Conservation (phyloP, 2,113 vertebrate species). For the Saguinus imperator region DNA sequence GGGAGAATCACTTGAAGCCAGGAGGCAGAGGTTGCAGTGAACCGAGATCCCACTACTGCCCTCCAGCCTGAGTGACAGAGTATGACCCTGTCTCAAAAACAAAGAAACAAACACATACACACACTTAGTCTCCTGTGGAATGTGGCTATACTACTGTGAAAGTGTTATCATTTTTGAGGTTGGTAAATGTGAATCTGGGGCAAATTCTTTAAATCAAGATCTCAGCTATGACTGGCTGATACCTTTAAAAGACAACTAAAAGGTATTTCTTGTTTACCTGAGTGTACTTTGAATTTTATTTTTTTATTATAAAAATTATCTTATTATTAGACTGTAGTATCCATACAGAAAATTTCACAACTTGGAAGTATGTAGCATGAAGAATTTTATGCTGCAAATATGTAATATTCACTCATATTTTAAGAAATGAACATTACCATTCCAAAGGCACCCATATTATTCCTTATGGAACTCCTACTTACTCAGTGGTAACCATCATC, state of each 20-base stretch:
- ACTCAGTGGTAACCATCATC: not conserved
- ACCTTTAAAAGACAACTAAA: not conserved
- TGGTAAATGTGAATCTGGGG: constrained; percentile 17
- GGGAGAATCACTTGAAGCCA: no score
- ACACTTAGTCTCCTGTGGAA: not conserved
- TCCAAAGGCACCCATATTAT: not conserved
- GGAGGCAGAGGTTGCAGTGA: no score
- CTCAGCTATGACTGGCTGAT: not conserved
- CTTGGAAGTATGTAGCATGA: not conserved
- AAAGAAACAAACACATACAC: no score
- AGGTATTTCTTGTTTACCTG: not conserved
- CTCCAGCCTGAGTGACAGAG: no score
- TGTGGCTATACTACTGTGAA: not conserved
- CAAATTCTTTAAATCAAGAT: not conserved
- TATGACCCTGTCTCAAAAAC: no score
- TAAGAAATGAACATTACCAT: not conserved
- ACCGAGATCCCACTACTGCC: no score
- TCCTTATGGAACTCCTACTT: not conserved
- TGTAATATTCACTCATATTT: not conserved
- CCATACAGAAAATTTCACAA: not conserved
- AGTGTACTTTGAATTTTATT: not conserved
- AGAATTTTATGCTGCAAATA: not conserved
- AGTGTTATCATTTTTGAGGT: not conserved
- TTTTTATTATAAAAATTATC: not conserved
- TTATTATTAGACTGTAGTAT: not conserved